Base-by-base conservation (phyloP, 2,888 invertebrate genomes). In the Lasius fuliginosus region DNA sequence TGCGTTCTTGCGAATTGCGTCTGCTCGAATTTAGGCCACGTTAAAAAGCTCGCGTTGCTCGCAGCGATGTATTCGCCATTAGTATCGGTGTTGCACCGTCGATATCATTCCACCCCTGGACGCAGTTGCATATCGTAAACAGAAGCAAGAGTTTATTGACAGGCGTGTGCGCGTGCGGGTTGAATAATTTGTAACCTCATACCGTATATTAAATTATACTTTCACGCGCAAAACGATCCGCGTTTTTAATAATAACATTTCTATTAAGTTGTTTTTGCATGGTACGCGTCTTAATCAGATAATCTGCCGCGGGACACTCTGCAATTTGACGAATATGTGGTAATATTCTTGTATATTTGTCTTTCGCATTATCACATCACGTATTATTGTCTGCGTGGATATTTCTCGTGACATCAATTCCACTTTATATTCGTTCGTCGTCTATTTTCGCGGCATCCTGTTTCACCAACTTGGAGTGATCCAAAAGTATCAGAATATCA, bases 41-140 rank as follows among this genome's bases (percentile, higher is more conserved):
- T 23, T 79, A 60, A 71, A 79, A 71, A 71, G 69, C 60, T 46
- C 49, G 67, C 42, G 27, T 27, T 27, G 65, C 42, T 36, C 11
- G n/a, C 40, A 40, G 49, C 58, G 12, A 8, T 36, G 36, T 23
- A 60, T 42, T 9, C 40, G 12, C 0, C 56, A 49, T 46, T 33
- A 79, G n/a, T n/a, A 49, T 0, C 49, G 46, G 23, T 18, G n/a
- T 23, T 46, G 33, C 30, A 60, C 58, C 42, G 23, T 33, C 60
- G 33, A 69, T 49, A 23, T 1, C 18, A 49, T 6, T 49, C 1
- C 18, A 18, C 1, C 23, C 58, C 12, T 12, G 27, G 27, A n/a
- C 27, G 60, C 27, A 60, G 23, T 33, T 40, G 18, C 42, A 9
- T 27, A n/a, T 2, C 30, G 77, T 58, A 68, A 79, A 68, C 42